Evolutionary conservation across 2,113 vertebrate species (phyloP), one percentile per base, ranked within the genome.

Genomic region (Acanthochromis polyacanthus): DNA sequence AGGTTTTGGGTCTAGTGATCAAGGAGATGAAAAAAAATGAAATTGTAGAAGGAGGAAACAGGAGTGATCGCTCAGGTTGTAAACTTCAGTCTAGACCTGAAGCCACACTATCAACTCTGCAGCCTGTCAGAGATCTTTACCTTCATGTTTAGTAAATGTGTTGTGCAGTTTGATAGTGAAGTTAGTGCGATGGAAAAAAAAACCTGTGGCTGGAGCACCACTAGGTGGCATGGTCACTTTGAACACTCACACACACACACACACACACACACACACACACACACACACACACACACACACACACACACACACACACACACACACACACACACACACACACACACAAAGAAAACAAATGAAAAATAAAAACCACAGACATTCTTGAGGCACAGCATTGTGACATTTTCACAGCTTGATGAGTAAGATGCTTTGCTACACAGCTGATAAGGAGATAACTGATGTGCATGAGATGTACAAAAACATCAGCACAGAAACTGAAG

Each of bases 161-260:
- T 58, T 73, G 57, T 63, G 55, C 40, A 15, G 56, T 57, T 71
- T 82, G 55, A 63, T 28, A 32, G 22, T n/a, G 11, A 23, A 30
- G 25, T 38, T 53, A 58, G 20, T 58, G 38, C 28, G 32, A 66
- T 65, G 19, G 6, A 71, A 55, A 71, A 62, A 71, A 55, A 71
- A 62, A 66, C 22, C 58, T 74, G 58, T 75, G 55, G 57, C 62
- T 74, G 28, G 1, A 61, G 69, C 11, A 68, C 92, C 91, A 93
- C 93, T 90, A 93, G 91, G 85, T 93, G 92, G 89, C 84, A 84
- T 91, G 90, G 89, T 92, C 79, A 92, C 85, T 89, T 81, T 86
- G 84, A 78, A 77, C 66, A 90, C 70, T n/a, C n/a, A n/a, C n/a
- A n/a, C n/a, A n/a, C n/a, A n/a, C n/a, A n/a, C n/a, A n/a, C n/a